Evolutionary conservation across 2,888 invertebrate species (phyloP).

Genomic region (Heteromurus nitidus): DNA sequence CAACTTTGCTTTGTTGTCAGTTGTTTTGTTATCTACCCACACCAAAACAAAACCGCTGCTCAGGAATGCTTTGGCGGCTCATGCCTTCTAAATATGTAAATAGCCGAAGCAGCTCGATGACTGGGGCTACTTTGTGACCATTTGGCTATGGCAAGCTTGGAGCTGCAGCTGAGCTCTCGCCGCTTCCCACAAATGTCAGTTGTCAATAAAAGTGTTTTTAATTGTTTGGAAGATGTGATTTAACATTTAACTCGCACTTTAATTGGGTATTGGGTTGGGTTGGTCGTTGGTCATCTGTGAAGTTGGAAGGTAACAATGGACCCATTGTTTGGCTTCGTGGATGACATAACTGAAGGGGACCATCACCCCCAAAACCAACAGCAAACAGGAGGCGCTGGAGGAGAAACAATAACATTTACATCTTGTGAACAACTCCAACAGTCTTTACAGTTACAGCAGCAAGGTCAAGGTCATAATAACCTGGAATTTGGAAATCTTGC

Average conservation of each 20-base stretch:
- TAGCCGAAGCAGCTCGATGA: no score
- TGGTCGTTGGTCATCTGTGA: no score
- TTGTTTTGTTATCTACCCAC: no score
- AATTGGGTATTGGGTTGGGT: no score
- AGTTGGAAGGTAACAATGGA: slow-evolving; percentile 28
- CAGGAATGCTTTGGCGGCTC: no score
- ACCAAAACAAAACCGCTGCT: no score
- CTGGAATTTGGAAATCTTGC: no score
- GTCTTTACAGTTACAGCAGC: not conserved
- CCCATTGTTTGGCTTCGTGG: slow-evolving; percentile 45
- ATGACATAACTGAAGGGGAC: slow-evolving; percentile 16
- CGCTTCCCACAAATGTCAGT: not conserved
- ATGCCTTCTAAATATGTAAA: no score
- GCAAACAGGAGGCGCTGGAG: not conserved
- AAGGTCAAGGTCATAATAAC: no score
- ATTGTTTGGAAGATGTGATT: not conserved
- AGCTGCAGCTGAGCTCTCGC: not conserved
- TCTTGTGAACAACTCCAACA: not conserved
- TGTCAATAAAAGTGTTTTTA: not conserved
- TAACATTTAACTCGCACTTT: not conserved
- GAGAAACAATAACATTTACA: no score
- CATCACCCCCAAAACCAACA: slow-evolving; percentile 12
- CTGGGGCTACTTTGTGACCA: not conserved
- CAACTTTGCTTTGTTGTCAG: no score
- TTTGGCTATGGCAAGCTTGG: not conserved